These are phyloP conservation scores for Montipora sp. DNA, from an alignment of 64 coral and sea anemone genomes.

Conservation along the genomic window DNA sequence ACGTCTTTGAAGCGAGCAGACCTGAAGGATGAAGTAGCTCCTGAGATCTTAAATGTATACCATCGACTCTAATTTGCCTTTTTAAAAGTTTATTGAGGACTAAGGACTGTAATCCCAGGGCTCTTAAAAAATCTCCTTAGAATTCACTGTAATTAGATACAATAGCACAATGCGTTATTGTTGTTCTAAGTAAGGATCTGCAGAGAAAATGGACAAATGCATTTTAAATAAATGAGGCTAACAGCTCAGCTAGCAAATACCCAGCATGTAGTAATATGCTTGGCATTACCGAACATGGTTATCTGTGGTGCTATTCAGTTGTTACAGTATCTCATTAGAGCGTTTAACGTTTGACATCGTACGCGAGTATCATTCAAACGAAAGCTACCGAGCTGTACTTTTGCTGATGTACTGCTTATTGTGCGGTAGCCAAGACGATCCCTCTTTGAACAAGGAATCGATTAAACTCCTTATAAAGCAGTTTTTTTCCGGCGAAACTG, in stretches of 20 bases:
- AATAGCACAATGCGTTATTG: neutral
- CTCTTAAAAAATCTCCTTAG: neutral
- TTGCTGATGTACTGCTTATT: neutral
- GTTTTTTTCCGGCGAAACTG: too few species aligned
- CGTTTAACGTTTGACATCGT: neutral
- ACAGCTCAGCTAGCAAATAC: neutral
- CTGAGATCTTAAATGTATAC: neutral
- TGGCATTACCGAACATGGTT: neutral
- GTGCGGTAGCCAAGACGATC: neutral
- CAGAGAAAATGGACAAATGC: neutral
- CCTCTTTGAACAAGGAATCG: too few species aligned
- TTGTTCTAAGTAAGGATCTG: neutral
- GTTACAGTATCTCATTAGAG: neutral
- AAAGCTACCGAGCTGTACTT: neutral
- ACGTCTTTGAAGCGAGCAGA: too few species aligned
- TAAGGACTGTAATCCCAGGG: neutral
- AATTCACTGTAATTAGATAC: neutral
- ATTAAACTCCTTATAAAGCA: too few species aligned
- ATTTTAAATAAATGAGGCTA: neutral
- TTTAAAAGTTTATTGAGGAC: neutral
- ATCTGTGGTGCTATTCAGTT: neutral
- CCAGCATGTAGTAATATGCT: neutral
- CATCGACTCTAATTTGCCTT: neutral
- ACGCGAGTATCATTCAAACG: neutral
- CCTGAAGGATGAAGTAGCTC: neutral